Evolutionary conservation across 2,888 invertebrate genomes (phyloP), one percentile per base, ranked within the genome.

Genomic region (Tolmerus cingulatus): DNA sequence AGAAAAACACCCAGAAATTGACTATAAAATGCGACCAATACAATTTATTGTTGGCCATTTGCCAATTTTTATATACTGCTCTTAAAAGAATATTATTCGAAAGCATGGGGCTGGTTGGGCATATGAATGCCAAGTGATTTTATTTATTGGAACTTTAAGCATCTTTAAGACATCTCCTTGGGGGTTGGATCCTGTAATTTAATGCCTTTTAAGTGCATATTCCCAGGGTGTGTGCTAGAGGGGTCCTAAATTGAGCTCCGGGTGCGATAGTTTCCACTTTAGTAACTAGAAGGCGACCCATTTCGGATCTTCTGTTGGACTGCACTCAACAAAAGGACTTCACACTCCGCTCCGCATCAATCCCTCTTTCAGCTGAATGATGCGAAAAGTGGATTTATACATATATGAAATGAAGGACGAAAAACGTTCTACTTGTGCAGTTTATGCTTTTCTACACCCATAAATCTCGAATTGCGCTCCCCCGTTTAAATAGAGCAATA

Each of bases 1-100:
- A 76, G 37, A 76, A 76, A 76, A 76, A 30, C 76, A 37, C 34
- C 66, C 66, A 66, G 66, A 66, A 66, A 66, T 66, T 66, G 66
- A 66, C 66, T 66, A 66, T 66, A 66, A 66, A 66, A 66, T 66
- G 66, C 66, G 66, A 66, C 66, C 37, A 76, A 76, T 76, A 76
- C 34, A 76, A 76, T 76, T 76, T 76, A 76, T 76, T 76, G 34
- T 34, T 76, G 76, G 76, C 76, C 27, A 76, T 76, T 76, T 76
- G 76, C 76, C 76, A 76, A 37, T 76, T 76, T 76, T 76, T 76
- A 76, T 76, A 76, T 76, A 66, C 66, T 66, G 66, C 66, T 66
- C 66, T 66, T 66, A 66, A 66, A 66, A 66, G 66, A 66, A 66
- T 66, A 66, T 66, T 66, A 66, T 66, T 66, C 12, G 66, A 66